A percentile compares a stretch with the other conserved stretches of the same genome.
Evolutionary conservation across 2,888 invertebrate genomes (phyloP).

Genomic region (Calameuta idolon): DNA sequence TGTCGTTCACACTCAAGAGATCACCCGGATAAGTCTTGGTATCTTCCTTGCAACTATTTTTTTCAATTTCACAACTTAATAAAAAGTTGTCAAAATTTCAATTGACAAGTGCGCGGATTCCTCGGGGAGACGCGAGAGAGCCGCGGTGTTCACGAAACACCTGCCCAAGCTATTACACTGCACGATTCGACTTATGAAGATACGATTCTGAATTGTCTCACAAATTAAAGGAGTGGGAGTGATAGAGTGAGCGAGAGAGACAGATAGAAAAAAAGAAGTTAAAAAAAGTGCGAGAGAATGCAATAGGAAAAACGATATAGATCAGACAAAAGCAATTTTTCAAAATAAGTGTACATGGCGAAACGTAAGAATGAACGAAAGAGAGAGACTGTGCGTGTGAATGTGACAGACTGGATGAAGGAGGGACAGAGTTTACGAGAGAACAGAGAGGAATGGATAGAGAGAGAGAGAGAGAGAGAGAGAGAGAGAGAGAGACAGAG

Average conservation of each 20-base stretch:
- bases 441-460: not conserved
- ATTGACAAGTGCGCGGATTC: not conserved
- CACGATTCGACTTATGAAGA: not conserved
- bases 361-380: not conserved
- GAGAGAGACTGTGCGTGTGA: not conserved
- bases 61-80: constrained; percentile 11
- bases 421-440: not conserved
- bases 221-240: not conserved
- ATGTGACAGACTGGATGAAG: not conserved
- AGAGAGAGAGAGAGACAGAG: not conserved
- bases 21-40: not conserved
- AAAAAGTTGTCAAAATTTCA: not conserved
- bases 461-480: not conserved
- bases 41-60: constrained; percentile 14
- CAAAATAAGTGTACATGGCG: not conserved
- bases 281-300: not conserved
- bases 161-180: not conserved
- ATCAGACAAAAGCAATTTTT: not conserved
- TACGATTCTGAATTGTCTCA: not conserved
- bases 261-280: not conserved
- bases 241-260: not conserved
- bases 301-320: not conserved
- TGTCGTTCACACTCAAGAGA: not conserved
- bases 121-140: not conserved
- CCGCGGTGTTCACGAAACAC: not conserved